Evolutionary conservation across 1,140 invertebrate species (phyloP).

Genomic region (Drosophila hydei): DNA sequence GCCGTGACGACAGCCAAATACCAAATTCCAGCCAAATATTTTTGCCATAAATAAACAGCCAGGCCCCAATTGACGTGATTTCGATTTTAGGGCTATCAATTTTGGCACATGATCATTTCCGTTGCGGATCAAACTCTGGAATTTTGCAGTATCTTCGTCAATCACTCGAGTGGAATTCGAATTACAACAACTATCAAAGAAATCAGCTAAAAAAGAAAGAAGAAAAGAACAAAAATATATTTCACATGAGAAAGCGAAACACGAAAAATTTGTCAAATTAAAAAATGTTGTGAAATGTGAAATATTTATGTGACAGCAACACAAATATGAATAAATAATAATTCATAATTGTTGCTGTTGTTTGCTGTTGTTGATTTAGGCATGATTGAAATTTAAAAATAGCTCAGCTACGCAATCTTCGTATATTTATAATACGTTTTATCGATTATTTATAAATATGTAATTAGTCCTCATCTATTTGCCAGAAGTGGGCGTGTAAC

Average conservation of each 20-base stretch:
- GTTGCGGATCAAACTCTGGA: constrained; percentile 52
- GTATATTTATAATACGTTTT: constrained; percentile 69
- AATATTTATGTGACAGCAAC: constrained; percentile 59
- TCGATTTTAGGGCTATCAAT: not conserved
- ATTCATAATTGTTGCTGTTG: constrained; percentile 53
- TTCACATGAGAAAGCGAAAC: constrained; percentile 23
- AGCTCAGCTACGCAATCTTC: constrained; percentile 71
- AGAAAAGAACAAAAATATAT: not conserved
- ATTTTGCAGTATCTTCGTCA: constrained; percentile 42
- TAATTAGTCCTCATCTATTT: not conserved
- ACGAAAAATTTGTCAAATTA: constrained; percentile 67
- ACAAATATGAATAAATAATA: constrained; percentile 73
- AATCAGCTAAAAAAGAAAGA: constrained; percentile 1
- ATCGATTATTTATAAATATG: constrained; percentile 28
- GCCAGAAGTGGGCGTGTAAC: constrained; percentile 33
- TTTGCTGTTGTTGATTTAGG: constrained; percentile 27
- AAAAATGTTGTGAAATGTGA: constrained; percentile 63
- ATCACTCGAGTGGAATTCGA: constrained; percentile 54
- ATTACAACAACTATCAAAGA: constrained; percentile 29
- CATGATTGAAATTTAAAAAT: constrained; percentile 71
- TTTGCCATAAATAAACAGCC: constrained; percentile 34
- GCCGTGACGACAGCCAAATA: constrained; percentile 72
- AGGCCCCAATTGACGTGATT: constrained; percentile 64
- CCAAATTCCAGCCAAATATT: constrained; percentile 69
- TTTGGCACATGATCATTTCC: constrained; percentile 56